Base-by-base conservation (phyloP, 2,888 invertebrate genomes). In the Caenorhabditis zanzibari region DNA sequence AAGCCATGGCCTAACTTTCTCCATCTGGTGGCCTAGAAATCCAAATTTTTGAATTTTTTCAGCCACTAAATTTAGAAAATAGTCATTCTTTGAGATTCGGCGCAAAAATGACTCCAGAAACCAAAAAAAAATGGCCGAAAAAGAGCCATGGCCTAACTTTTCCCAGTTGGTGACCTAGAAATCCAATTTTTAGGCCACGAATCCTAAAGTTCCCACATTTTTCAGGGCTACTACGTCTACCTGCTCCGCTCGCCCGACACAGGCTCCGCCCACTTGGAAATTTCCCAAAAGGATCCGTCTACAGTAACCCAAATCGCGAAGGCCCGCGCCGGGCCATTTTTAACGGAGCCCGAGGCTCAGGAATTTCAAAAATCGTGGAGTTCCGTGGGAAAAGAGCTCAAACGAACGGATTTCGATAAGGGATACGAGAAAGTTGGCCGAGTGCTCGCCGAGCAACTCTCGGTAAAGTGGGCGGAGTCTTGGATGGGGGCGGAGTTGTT, bases 241-340 rank as follows among this genome's bases (percentile, higher is more conserved):
- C 74, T 80, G 0, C 2, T 19, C n/a, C 63, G 79, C 5, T 19
- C 61, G 6, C 19, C 66, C 9, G 1, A 9, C 16, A 38, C 73
- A 16, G 72, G 74, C n/a, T 4, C 56, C 16, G 19, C 73, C 28
- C 63, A 63, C 16, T 24, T 63, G 26, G 9, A 47, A 16, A 16
- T 47, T 14, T 14, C 44, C n/a, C 63, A 63, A 63, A 44, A 10
- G 24, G 54, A 24, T 26, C 26, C 54, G 19, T 26, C 28, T 6
- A n/a, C 52, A 38, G 32, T 47, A 9, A 4, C 7, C 24, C 35
- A 24, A 1, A 38, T 6, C 49, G 41, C 32, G 47, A 32, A 66
- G 2, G 86, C 84, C 6, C 44, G 56, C 10, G 86, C 86, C 5
- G 86, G 86, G 0, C 86, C 86, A 41, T 86, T 86, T 58, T n/a